Evolutionary conservation across 1,140 invertebrate species (phyloP), one percentile per base, ranked within the genome.

Genomic region (Dendroctonus valens): DNA sequence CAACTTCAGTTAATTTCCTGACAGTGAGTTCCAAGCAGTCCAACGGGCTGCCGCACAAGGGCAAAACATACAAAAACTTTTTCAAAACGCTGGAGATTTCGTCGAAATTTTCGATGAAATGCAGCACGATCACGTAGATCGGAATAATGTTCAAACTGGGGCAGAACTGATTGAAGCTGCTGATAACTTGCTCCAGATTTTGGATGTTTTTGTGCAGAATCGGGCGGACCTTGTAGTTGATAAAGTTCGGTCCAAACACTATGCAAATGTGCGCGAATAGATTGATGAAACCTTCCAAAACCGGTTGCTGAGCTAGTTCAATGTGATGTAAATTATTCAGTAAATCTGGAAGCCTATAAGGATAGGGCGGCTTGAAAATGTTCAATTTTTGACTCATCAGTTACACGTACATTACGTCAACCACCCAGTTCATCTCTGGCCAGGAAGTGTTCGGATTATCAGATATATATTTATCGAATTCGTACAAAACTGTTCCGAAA

Each of bases 371-470:
- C 46, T 14, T 48, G 46, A 7, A 48, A 8, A n/a, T 8, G 14
- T 0, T 26, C 26, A 3, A 26, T 26, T 1, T 26, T 26, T 26
- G 26, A n/a, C 26, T 26, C 26, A 26, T 26, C 26, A 26, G 26
- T 26, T 26, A 12, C 37, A 77, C 79, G 78, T 77, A 84, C 83
- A 85, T 75, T 72, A 77, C 81, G 64, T 83, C 77, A 14, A 78
- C 74, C 5, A 86, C 70, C 84, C 84, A 86, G 4, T 83, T 79
- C 38, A 85, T 70, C 74, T 84, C 80, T 3, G 78, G 73, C 83
- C 84, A 86, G 9, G 74, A 74, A 6, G 73, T 73, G 39, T 64
- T 69, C 38, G 72, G 63, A 66, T 79, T 79, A 59, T 80, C 77
- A 77, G 74, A 81, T 0, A 78, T 71, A 51, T 76, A 79, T 69